Conservation (phyloP, 2,797 vertebrate genomes). For the Chlorospingus semifuscus region DNA sequence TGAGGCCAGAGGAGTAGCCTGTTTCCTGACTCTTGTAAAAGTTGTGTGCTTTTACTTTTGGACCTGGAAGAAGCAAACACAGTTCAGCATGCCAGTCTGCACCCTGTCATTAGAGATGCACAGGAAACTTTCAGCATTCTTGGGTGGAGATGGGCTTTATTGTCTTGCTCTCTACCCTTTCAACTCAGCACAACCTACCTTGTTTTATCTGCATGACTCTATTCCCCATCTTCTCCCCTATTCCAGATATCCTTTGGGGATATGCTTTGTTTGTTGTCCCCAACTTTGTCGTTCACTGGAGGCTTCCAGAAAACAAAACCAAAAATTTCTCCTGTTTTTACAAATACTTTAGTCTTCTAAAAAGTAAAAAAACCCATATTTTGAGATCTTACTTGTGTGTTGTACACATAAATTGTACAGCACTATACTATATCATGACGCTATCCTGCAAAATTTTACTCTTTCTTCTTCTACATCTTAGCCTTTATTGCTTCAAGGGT, state of each 20-base stretch:
- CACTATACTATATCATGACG: neutral
- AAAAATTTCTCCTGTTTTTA: neutral
- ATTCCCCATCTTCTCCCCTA: neutral
- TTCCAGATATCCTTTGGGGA: neutral
- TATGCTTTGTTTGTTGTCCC: neutral
- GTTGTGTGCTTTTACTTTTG: neutral
- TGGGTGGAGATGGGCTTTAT: neutral
- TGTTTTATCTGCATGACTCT: neutral
- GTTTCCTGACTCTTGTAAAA: neutral
- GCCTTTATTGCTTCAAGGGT: neutral
- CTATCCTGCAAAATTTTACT: neutral
- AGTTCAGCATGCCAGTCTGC: neutral
- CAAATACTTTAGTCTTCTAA: neutral
- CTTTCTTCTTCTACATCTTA: neutral
- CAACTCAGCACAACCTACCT: neutral
- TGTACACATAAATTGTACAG: neutral
- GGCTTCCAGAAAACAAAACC: neutral
- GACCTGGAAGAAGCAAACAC: neutral
- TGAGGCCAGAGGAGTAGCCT: neutral
- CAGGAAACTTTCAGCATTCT: neutral
- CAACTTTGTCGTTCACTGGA: neutral
- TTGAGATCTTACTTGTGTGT: neutral
- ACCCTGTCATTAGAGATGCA: neutral
- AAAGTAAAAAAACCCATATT: neutral
- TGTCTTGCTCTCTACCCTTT: neutral